Evolutionary conservation across 2,797 vertebrate genomes (phyloP), one percentile per base, ranked within the genome.

Genomic region (Cyclopterus lumpus): DNA sequence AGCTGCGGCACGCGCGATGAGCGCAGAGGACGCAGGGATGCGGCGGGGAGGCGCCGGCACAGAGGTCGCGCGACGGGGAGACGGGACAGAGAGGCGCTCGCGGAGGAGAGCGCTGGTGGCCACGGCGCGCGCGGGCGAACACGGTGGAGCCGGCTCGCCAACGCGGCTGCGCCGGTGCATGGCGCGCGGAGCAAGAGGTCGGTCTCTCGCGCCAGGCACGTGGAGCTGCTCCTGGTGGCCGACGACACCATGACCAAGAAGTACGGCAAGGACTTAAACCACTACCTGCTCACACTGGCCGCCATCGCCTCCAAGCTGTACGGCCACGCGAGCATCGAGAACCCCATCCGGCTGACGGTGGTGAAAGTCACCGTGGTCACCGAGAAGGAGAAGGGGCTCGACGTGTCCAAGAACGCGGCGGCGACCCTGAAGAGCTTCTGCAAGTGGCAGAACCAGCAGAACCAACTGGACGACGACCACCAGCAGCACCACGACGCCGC

Each of bases 401-500:
- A 98, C 44, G 94, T 99, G 69, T 93, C 93, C 94, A 97, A 97
- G 91, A 99, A 99, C 40, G 98, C 98, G 0, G 97, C 98, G 26
- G 94, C 96, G 67, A 97, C 98, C 0, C 96, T 99, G 62, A 98
- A 97, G 94, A 97, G 96, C 93, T 99, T 99, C 87, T 99, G 98
- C 92, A 99, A 97, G 93, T 99, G 98, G 98, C 98, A 99, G 91
- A 97, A 98, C 84, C 97, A 98, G 77, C 97, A 97, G 82, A 99
- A 98, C 91, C 96, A 95, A 36, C 94, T 97, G 58, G 97, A 96
- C 0, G 97, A 98, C 0, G 95, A 97, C 69, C 96, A 98, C 2
- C 95, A 95, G 8, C 95, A 97, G n/a, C 97, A 99, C 85, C 96
- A 99, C 1, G 98, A 99, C 3, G 98, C 97, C 0, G 98, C 98